Percentiles rank a stretch among this genome's conserved stretches.
Evolutionary conservation across 2,888 invertebrate species (phyloP).

Genomic region (Plemyria rubiginata): DNA sequence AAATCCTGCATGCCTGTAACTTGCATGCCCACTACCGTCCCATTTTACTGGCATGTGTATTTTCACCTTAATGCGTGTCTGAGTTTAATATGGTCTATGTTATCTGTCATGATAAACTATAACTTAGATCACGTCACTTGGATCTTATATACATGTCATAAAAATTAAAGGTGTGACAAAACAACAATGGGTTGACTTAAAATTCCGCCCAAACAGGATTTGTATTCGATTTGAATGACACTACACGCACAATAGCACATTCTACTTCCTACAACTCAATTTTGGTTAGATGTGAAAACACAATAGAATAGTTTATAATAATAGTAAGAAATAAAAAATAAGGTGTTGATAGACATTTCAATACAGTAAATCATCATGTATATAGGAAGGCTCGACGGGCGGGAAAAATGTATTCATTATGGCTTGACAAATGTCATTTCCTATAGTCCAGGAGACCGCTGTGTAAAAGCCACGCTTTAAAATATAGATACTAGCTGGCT

Average conservation of each 20-base stretch:
- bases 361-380: constrained; percentile 49
- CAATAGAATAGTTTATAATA: constrained; percentile 12
- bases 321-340: constrained; percentile 35
- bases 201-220: constrained; percentile 43
- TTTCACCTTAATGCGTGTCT: no score
- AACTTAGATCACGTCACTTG: no score
- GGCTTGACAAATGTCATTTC: constrained; percentile 42
- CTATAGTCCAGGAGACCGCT: constrained; percentile 20
- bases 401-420: constrained; percentile 28
- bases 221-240: constrained; percentile 29
- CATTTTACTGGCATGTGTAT: no score
- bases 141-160: no score
- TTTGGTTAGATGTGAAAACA: constrained; percentile 35
- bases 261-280: constrained; percentile 43
- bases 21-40: no score
- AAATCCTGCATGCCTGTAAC: no score
- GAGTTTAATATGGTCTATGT: no score
- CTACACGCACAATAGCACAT: constrained; percentile 32
- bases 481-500: no score
- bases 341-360: constrained; percentile 50
- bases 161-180: constrained; percentile 11
- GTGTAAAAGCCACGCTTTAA: neutral
- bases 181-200: constrained; percentile 31
- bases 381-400: constrained; percentile 50
- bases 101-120: no score